Conservation (phyloP, 2,113 vertebrate species). For the Platichthys stellatus region DNA sequence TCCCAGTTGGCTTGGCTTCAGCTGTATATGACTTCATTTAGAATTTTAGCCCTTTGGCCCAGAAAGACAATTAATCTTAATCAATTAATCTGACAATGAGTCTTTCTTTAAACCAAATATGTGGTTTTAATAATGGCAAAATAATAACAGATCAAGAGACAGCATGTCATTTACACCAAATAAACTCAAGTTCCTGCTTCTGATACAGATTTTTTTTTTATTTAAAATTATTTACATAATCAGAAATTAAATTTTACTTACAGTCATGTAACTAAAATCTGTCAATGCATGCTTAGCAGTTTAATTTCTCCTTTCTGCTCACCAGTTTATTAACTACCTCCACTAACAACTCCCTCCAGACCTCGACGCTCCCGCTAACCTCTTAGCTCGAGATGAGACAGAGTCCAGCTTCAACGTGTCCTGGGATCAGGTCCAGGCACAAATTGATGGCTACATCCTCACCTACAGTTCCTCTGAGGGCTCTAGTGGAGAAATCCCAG, state of each 20-base stretch:
- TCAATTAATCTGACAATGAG: neutral
- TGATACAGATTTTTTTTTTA: too few species aligned
- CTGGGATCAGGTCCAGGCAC: slow-evolving; percentile 79
- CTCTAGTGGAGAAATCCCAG: slow-evolving; percentile 68
- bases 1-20: neutral
- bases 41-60: neutral
- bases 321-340: slow-evolving; percentile 25
- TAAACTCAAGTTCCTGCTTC: too few species aligned
- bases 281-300: neutral
- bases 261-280: slow-evolving; percentile 7
- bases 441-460: slow-evolving; percentile 84
- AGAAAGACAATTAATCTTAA: neutral
- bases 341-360: slow-evolving; percentile 54
- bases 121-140: too few species aligned
- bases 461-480: slow-evolving; percentile 81
- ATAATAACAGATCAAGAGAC: too few species aligned
- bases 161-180: neutral
- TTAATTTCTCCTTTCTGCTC: neutral
- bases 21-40: neutral
- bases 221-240: neutral
- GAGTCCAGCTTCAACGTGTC: slow-evolving; percentile 78
- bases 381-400: slow-evolving; percentile 68
- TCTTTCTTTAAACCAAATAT: neutral
- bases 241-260: neutral
- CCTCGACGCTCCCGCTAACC: slow-evolving; percentile 64